Percentiles rank a stretch among this genome's conserved stretches.
These are phyloP conservation scores for Drosophila koepferae DNA, from an alignment of 2,888 invertebrate species.

Conservation along the genomic window DNA sequence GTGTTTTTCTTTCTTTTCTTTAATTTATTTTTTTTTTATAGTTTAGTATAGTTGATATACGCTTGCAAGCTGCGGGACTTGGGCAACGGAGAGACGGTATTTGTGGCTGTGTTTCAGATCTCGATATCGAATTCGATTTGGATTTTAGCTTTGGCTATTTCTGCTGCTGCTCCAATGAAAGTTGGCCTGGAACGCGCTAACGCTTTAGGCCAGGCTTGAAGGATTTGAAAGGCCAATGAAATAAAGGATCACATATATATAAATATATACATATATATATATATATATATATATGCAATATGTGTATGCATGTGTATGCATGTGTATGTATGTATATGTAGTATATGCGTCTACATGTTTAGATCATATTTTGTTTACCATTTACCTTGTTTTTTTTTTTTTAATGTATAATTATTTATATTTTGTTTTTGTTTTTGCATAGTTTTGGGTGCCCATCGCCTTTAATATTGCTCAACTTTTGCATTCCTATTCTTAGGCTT, in stretches of 20 bases:
- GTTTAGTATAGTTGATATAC: constrained; percentile 7
- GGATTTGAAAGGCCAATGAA: constrained; percentile 45
- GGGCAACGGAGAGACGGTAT: constrained; percentile 6
- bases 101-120: constrained; percentile 1
- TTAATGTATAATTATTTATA: constrained; percentile 16
- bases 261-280: constrained; percentile 13
- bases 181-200: neutral
- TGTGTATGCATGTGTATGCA: constrained; percentile 2
- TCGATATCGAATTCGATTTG: neutral
- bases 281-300: constrained; percentile 16
- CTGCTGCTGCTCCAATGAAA: neutral
- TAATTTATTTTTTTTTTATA: neutral
- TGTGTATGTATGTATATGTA: constrained; percentile 33
- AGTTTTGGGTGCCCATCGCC: constrained; percentile 46
- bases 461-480: constrained; percentile 61
- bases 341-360: constrained; percentile 47
- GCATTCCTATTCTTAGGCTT: constrained; percentile 51
- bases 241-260: constrained; percentile 20
- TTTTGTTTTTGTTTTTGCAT: constrained; percentile 23
- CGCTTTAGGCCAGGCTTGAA: constrained; percentile 19
- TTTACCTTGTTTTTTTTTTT: constrained; percentile 1
- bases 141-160: neutral
- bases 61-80: constrained; percentile 10
- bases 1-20: neutral
- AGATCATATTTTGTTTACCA: constrained; percentile 37